These are phyloP conservation scores for Junonia oenone DNA, from an alignment of 2,888 invertebrate genomes.

Conservation along the genomic window DNA sequence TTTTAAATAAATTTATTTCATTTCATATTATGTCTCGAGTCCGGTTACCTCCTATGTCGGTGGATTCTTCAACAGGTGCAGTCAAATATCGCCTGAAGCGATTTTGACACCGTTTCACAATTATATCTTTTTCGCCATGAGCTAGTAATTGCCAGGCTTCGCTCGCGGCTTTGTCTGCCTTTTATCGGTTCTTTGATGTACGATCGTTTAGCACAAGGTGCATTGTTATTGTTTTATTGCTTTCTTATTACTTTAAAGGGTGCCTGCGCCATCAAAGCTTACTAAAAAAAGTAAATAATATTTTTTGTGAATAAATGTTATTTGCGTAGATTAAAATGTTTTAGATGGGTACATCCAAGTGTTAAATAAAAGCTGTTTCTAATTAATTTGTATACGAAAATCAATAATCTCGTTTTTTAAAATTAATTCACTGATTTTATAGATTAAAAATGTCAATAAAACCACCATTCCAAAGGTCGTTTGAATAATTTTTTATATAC, in stretches of 20 bases:
- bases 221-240: background rate
- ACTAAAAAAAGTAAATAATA: no score
- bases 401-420: background rate
- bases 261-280: no score
- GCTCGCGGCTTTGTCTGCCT: constrained; percentile 12
- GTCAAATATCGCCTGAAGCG: constrained; percentile 21
- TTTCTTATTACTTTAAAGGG: background rate
- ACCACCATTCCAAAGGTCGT: background rate
- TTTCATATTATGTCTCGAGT: background rate
- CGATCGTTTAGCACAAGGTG: background rate
- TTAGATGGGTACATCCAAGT: no score
- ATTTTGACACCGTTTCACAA: constrained; percentile 27
- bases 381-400: background rate
- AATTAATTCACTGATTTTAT: background rate
- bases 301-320: no score
- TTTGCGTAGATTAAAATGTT: no score
- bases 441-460: background rate
- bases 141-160: constrained; percentile 10
- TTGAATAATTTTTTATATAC: background rate
- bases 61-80: constrained; percentile 24
- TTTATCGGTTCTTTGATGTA: background rate
- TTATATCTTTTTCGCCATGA: constrained; percentile 18
- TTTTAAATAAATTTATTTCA: no score
- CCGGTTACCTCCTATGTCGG: constrained; percentile 8
- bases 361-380: background rate